Evolutionary conservation across 2,888 invertebrate species (phyloP), one percentile per base, ranked within the genome.

Genomic region (Apamea anceps): DNA sequence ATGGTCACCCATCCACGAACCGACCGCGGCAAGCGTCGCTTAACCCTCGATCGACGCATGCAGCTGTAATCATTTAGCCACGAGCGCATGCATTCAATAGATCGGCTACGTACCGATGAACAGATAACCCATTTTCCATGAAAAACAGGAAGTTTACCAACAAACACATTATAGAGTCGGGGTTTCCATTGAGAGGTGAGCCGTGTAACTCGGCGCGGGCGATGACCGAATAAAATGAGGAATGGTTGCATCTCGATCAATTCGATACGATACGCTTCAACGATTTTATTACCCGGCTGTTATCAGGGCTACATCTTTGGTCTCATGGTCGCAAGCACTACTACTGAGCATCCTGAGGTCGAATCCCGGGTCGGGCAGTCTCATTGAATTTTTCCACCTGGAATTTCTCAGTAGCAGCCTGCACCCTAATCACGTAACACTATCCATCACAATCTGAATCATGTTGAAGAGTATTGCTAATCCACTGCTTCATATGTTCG

Each of bases 141-240:
- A 48, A 75, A 72, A 32, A 32, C 60, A 66, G 48, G 74, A 68
- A 48, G 28, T 67, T 32, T 32, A 32, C 32, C 32, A 68, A 79
- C 32, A 68, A 82, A 72, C 63, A 65, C 67, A 68, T 42, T 72
- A n/a, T 32, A 54, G 45, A 60, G 32, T 73, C 68, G 18, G 54
- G n/a, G 42, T 72, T 72, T 65, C 54, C 28, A 45, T 65, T 72
- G 57, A 76, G 15, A 68, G 63, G 62, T 77, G 65, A 54, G 37
- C 25, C 51, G 67, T 37, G 70, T 66, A 70, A 37, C 63, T 28
- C 65, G 70, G 70, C n/a, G 75, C 62, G 87, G 82, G 65, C 89
- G 70, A 76, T 84, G 88, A 88, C 88, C 88, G 82, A 80, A 77
- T 79, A 77, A 77, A 86, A 84, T 80, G 81, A 70, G 37, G 72